These are phyloP conservation scores for Serripes groenlandicus DNA, from an alignment of 2,888 invertebrate genomes.

Conservation along the genomic window DNA sequence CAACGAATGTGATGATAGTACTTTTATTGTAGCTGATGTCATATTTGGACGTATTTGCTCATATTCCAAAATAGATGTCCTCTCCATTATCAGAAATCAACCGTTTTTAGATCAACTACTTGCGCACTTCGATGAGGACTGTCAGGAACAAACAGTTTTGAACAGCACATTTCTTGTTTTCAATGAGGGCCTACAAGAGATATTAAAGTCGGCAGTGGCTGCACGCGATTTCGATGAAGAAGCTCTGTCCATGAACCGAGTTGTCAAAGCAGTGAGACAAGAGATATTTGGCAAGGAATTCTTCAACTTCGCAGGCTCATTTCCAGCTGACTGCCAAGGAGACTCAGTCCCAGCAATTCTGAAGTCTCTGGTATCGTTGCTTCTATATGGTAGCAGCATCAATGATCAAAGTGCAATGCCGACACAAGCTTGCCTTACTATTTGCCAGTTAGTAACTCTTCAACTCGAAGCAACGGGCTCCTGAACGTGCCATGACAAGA, in stretches of 20 bases:
- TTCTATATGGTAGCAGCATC: conserved; percentile 35
- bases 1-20: no score
- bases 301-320: conserved; percentile 6
- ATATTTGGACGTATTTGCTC: no score
- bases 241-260: conserved; percentile 27
- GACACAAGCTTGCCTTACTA: not conserved
- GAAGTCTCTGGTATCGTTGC: conserved; percentile 36
- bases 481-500: not conserved
- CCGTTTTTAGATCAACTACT: no score
- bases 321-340: conserved; percentile 29
- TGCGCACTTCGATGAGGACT: no score
- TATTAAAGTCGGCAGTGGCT: not conserved
- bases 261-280: conserved; percentile 35
- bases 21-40: no score
- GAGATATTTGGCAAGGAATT: conserved; percentile 19
- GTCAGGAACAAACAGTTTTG: conserved; percentile 6
- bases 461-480: conserved; percentile 2
- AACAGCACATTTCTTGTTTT: not conserved
- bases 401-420: not conserved
- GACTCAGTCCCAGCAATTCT: conserved; percentile 42
- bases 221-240: conserved; percentile 30
- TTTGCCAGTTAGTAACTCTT: conserved; percentile 9
- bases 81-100: no score
- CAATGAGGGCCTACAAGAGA: not conserved
- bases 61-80: no score